Conservation (phyloP, 1,140 invertebrate genomes). For the Atta texana region DNA sequence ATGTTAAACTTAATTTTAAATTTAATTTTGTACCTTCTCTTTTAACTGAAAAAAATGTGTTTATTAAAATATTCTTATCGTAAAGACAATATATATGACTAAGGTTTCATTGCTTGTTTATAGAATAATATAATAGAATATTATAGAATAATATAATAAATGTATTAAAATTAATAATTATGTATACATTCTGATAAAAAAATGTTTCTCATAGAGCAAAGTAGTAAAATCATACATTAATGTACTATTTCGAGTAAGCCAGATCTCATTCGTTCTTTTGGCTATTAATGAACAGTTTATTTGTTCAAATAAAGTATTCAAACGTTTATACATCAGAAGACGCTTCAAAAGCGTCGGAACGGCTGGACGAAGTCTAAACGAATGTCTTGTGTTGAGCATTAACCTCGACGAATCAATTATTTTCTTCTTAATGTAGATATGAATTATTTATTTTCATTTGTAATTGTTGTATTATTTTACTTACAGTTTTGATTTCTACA, state of each 20-base stretch:
- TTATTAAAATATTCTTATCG: constrained; percentile 13
- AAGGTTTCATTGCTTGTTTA: not conserved
- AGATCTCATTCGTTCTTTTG: constrained; percentile 11
- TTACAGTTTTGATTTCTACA: not conserved
- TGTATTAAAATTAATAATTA: not conserved
- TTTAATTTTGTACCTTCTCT: too few species aligned
- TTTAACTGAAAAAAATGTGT: not conserved
- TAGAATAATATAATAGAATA: not conserved
- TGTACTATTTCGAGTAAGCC: constrained; percentile 3
- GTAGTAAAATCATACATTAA: not conserved
- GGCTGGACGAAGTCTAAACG: constrained; percentile 74
- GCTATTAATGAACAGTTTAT: constrained; percentile 59
- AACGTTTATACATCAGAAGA: constrained; percentile 67
- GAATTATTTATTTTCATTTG: constrained; percentile 70
- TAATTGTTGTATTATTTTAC: not conserved
- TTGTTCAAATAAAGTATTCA: constrained; percentile 42
- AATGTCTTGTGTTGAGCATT: constrained; percentile 71
- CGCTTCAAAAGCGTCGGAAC: constrained; percentile 69
- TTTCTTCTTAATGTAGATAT: constrained; percentile 29
- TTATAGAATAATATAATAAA: not conserved
- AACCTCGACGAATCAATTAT: constrained; percentile 76
- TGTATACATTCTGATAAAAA: not conserved
- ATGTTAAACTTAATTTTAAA: not conserved
- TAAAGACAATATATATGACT: not conserved
- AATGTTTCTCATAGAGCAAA: not conserved